Conservation (phyloP, 2,113 vertebrate species). For the Ranitomeya variabilis region DNA sequence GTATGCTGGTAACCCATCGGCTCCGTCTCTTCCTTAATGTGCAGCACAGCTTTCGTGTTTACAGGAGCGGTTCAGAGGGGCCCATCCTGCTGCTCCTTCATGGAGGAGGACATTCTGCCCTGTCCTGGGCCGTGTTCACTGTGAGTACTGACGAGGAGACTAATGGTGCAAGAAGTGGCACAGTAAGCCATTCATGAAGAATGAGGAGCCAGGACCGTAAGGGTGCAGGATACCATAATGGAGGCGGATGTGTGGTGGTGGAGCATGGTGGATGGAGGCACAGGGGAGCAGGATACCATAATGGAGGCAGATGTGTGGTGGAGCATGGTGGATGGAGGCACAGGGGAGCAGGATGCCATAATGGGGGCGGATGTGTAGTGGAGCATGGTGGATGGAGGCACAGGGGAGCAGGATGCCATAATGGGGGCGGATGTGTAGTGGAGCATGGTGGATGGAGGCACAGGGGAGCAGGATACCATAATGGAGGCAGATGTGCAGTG, state of each 20-base stretch:
- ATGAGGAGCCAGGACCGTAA: neutral
- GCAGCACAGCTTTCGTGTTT: constrained; percentile 95
- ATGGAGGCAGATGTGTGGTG: neutral
- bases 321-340: neutral
- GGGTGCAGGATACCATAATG: neutral
- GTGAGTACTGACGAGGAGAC: constrained; percentile 71
- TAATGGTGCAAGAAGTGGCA: neutral
- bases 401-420: neutral
- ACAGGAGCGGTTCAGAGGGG: constrained; percentile 89
- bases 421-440: neutral
- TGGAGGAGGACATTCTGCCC: constrained; percentile 95
- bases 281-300: neutral
- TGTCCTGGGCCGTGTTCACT: constrained; percentile 98
- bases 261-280: no score
- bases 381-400: neutral
- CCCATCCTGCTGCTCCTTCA: constrained; percentile 91
- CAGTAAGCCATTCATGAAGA: neutral
- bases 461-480: neutral
- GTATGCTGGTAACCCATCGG: no score
- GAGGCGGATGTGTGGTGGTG: neutral
- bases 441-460: neutral
- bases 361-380: neutral
- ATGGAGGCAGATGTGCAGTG: neutral
- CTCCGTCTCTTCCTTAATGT: constrained; percentile 77
- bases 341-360: neutral